Percentiles rank a stretch among this genome's conserved stretches.
phyloP scores from a whole-genome alignment of 2,113 vertebrate species.

The Albula goreensis region DNA sequence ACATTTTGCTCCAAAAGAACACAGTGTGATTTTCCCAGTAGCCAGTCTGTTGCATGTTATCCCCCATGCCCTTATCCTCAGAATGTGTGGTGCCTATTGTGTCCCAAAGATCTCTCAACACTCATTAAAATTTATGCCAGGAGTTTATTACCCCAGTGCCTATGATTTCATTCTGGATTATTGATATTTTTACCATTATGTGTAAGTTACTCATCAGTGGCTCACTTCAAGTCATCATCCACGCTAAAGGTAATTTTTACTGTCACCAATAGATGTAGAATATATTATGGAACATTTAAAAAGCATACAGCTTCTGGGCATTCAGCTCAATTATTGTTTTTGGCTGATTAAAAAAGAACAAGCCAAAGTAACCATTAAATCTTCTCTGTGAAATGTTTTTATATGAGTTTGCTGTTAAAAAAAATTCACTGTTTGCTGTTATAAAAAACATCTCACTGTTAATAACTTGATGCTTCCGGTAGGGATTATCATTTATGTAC shows the following conservation, averaged over 20 bases:
- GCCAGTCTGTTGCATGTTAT: not conserved
- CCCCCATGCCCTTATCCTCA: not conserved
- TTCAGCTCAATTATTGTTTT: not conserved
- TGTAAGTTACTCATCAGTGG: not conserved
- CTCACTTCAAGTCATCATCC: not conserved
- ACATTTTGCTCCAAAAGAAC: not conserved
- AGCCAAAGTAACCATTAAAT: not conserved
- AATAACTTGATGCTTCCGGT: conserved; percentile 9
- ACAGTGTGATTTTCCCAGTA: not conserved
- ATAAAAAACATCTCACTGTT: not conserved
- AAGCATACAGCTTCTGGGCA: not conserved
- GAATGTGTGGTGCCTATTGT: too few species aligned
- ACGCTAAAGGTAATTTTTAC: not conserved
- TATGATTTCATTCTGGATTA: not conserved
- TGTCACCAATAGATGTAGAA: not conserved
- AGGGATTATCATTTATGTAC: conserved; percentile 14
- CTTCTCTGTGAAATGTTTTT: not conserved
- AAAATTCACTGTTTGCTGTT: not conserved
- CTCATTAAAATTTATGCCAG: not conserved
- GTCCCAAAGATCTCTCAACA: not conserved
- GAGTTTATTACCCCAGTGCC: not conserved
- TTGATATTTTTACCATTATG: conserved; percentile 4
- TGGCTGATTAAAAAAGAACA: not conserved
- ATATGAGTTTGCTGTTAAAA: not conserved
- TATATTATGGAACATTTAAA: not conserved